These are phyloP conservation scores for Tragelaphus strepsiceros DNA, from an alignment of 2,113 vertebrate genomes.

Conservation along the genomic window DNA sequence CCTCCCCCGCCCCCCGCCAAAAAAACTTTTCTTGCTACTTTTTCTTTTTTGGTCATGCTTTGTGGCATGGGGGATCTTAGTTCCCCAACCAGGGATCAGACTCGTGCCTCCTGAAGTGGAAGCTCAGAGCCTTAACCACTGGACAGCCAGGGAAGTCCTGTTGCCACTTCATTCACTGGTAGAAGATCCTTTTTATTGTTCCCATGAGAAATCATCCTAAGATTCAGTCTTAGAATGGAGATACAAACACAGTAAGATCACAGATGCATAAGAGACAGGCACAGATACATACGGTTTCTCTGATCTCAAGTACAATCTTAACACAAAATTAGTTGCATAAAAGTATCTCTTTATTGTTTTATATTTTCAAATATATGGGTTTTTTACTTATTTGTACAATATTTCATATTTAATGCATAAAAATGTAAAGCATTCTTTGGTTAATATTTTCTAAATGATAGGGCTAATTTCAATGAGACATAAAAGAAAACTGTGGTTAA, in stretches of 20 bases:
- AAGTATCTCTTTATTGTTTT: conserved; percentile 19
- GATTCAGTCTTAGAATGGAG: neutral
- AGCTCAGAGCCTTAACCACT: neutral
- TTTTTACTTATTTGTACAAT: neutral
- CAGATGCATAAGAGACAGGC: neutral
- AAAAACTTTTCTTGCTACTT: neutral
- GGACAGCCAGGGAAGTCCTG: neutral
- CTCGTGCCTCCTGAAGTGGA: neutral
- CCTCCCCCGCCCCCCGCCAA: fast-evolving
- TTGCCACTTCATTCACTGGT: neutral
- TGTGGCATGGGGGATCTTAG: neutral
- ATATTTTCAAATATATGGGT: conserved; percentile 33
- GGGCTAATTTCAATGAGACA: conserved; percentile 28
- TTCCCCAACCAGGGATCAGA: neutral
- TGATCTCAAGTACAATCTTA: neutral
- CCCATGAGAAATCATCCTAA: neutral
- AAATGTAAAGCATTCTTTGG: conserved; percentile 32
- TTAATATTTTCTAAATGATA: conserved; percentile 51
- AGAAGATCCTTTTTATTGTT: neutral
- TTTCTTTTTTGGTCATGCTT: neutral
- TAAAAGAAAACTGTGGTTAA: conserved; percentile 40
- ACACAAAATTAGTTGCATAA: neutral
- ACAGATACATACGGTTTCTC: conserved; percentile 4
- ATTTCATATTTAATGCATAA: conserved; percentile 20
- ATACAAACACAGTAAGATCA: neutral